phyloP scores from a whole-genome alignment of 2,888 invertebrate species.

The Tolmerus cingulatus region DNA sequence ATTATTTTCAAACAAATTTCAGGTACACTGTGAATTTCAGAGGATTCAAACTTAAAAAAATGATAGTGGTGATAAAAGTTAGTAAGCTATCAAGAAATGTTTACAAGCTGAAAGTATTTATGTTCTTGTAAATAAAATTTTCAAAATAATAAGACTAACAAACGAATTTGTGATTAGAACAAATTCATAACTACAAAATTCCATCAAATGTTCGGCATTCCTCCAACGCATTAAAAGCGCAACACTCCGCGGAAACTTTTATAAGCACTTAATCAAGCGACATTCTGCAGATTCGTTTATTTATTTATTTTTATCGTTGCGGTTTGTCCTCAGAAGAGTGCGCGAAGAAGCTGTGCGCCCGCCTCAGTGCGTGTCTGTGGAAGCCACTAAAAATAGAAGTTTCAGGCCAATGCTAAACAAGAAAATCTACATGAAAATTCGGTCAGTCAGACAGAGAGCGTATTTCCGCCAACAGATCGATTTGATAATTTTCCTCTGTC shows the following conservation, averaged over 20 bases:
- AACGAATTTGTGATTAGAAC: not conserved
- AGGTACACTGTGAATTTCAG: too few relatives aligned
- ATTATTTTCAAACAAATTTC: too few relatives aligned
- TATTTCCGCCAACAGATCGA: slow-evolving; percentile 22
- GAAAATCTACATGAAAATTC: slow-evolving; percentile 28
- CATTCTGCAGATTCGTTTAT: not conserved
- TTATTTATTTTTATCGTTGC: slow-evolving; percentile 11
- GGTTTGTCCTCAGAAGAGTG: not conserved
- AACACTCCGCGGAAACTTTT: not conserved
- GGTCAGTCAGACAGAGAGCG: slow-evolving; percentile 42
- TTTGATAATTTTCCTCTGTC: not conserved
- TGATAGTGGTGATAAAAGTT: too few relatives aligned
- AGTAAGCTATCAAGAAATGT: too few relatives aligned
- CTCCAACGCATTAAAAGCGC: not conserved
- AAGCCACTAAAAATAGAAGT: slow-evolving; percentile 43
- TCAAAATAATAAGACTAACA: too few relatives aligned
- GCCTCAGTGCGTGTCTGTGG: slow-evolving; percentile 23
- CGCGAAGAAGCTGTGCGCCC: not conserved
- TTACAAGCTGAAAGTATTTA: too few relatives aligned
- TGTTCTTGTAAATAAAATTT: too few relatives aligned
- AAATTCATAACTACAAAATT: not conserved
- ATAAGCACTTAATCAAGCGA: not conserved
- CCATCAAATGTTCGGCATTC: not conserved
- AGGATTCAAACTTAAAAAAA: too few relatives aligned
- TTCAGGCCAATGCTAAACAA: slow-evolving; percentile 38